A percentile compares a stretch with the other conserved stretches of the same genome.
Conservation (phyloP, 2,113 vertebrate genomes). For the Rhynchomys soricoides region DNA sequence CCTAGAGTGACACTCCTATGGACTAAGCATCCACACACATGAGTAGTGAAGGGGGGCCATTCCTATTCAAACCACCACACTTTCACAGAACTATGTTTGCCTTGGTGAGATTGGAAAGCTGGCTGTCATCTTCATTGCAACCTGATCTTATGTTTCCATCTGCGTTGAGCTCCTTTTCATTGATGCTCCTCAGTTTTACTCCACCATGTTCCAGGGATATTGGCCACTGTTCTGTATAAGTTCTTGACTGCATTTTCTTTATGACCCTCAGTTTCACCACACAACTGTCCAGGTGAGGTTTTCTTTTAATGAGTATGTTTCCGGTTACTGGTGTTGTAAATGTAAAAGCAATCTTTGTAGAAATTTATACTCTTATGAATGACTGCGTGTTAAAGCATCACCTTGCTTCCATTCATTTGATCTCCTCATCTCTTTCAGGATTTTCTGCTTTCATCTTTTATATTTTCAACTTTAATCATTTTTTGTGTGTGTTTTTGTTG, state of each 20-base stretch:
- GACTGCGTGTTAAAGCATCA: background rate
- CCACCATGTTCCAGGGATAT: background rate
- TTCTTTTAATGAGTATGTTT: background rate
- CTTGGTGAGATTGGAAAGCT: too few relatives aligned
- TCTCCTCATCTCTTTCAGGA: background rate
- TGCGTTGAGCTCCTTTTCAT: background rate
- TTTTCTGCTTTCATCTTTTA: background rate
- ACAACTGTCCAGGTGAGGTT: background rate
- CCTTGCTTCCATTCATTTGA: background rate
- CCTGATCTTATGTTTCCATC: background rate
- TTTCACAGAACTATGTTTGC: background rate
- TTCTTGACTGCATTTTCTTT: background rate
- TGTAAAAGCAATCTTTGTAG: background rate
- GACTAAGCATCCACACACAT: background rate
- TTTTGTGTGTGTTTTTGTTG: too few relatives aligned
- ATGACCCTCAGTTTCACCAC: background rate
- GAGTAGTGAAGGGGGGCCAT: background rate
- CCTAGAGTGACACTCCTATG: background rate
- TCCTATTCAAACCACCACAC: background rate
- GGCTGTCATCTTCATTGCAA: background rate
- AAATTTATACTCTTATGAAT: background rate
- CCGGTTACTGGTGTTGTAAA: background rate
- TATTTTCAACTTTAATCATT: background rate
- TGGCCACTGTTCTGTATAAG: background rate
- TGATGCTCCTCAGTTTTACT: too few relatives aligned